These are phyloP conservation scores for Hylaea fasciaria DNA, from an alignment of 2,888 invertebrate genomes.

Conservation along the genomic window DNA sequence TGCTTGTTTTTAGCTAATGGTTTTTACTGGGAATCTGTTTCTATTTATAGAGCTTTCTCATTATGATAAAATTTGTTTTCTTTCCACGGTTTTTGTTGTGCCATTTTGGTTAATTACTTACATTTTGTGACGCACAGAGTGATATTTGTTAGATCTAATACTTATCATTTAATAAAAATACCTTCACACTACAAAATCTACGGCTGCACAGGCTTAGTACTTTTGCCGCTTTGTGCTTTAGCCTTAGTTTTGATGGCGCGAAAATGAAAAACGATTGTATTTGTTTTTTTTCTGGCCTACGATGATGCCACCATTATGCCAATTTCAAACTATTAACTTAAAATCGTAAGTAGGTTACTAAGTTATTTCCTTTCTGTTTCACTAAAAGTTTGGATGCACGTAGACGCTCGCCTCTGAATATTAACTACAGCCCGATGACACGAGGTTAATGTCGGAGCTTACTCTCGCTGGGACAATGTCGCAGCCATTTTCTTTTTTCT, in stretches of 20 bases:
- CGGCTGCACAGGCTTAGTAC: not conserved
- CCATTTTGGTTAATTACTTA: not conserved
- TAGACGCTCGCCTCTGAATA: constrained; percentile 46
- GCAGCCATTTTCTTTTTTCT: constrained; percentile 61
- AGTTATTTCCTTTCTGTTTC: constrained; percentile 27
- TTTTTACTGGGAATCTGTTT: constrained; percentile 10
- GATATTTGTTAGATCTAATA: no score
- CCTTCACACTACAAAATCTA: not conserved
- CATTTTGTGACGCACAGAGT: no score
- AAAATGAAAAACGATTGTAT: no score
- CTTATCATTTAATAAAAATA: no score
- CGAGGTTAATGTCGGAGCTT: constrained; percentile 79
- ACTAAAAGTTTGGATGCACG: constrained; percentile 45
- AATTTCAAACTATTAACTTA: not conserved
- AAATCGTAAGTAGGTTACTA: no score
- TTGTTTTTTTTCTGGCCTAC: no score
- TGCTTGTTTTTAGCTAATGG: constrained; percentile 22
- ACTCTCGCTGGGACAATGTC: constrained; percentile 68
- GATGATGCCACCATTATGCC: no score
- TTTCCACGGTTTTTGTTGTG: not conserved
- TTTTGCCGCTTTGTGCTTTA: not conserved
- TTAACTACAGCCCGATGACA: constrained; percentile 69
- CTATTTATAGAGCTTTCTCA: constrained; percentile 4
- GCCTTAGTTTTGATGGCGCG: not conserved
- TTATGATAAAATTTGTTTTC: not conserved